Evolutionary conservation across 2,113 vertebrate genomes (phyloP).

Genomic region (Anseranas semipalmata): DNA sequence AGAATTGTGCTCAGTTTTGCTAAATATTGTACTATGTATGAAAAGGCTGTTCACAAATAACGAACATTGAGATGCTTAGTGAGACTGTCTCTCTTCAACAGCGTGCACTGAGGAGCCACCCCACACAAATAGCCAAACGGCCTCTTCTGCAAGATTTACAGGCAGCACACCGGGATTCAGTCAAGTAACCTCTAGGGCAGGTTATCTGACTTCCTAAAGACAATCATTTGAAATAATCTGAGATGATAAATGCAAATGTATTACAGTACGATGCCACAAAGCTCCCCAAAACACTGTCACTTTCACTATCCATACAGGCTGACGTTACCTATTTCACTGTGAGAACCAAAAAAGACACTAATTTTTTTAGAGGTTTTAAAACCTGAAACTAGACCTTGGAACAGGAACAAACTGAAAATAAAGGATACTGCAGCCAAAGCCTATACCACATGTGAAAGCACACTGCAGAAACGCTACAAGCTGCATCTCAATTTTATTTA

Average conservation of each 20-base stretch:
- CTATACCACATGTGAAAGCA: not conserved
- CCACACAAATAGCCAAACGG: not conserved
- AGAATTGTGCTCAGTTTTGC: not conserved
- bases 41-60: not conserved
- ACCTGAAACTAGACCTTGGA: constrained; percentile 12
- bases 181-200: not conserved
- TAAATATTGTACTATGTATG: not conserved
- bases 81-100: not conserved
- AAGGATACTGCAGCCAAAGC: not conserved
- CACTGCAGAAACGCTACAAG: not conserved
- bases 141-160: not conserved
- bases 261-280: constrained; percentile 3
- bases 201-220: constrained; percentile 3
- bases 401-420: not conserved
- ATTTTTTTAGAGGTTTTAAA: constrained; percentile 20
- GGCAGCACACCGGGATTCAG: not conserved
- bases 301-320: constrained; percentile 5
- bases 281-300: constrained; percentile 43
- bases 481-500: not conserved
- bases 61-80: not conserved
- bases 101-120: not conserved
- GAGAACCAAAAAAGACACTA: not conserved
- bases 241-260: constrained; percentile 52
- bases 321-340: not conserved
- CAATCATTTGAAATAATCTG: constrained; percentile 36